Evolutionary conservation across 1,140 invertebrate species (phyloP).

Genomic region (Anoplolepis gracilipes): DNA sequence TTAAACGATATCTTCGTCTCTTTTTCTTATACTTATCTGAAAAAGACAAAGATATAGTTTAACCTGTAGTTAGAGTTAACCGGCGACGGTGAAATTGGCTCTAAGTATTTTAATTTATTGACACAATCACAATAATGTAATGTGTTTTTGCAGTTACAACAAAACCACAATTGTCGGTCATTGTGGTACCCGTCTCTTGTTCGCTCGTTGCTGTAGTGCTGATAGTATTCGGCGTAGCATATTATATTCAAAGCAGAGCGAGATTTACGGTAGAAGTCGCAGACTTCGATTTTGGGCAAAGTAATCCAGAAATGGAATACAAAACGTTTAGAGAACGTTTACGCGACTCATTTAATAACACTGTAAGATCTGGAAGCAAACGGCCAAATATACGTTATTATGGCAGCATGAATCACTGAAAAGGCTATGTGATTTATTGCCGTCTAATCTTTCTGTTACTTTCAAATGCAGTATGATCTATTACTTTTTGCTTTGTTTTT

Average conservation of each 20-base stretch:
- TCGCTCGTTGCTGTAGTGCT: slow-evolving; percentile 92
- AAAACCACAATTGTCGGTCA: slow-evolving; percentile 93
- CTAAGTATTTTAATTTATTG: slow-evolving; percentile 34
- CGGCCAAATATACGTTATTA: slow-evolving; percentile 81
- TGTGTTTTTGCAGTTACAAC: slow-evolving; percentile 87
- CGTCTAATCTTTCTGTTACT: slow-evolving; percentile 11
- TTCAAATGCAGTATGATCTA: slow-evolving; percentile 37
- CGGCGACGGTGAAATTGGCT: no score
- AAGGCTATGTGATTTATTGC: slow-evolving; percentile 37
- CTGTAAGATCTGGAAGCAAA: slow-evolving; percentile 82
- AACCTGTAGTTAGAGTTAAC: no score
- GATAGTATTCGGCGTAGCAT: slow-evolving; percentile 94
- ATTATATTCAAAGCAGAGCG: slow-evolving; percentile 92
- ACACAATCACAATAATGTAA: slow-evolving; percentile 16
- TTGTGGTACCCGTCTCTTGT: slow-evolving; percentile 93
- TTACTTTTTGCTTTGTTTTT: neutral
- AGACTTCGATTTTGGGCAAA: slow-evolving; percentile 94
- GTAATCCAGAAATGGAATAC: slow-evolving; percentile 91
- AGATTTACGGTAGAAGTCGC: slow-evolving; percentile 94
- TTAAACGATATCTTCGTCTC: no score
- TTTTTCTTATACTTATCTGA: no score
- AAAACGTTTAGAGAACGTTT: slow-evolving; percentile 94
- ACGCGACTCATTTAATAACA: slow-evolving; percentile 91
- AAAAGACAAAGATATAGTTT: no score
- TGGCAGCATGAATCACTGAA: slow-evolving; percentile 82